A percentile compares a stretch with the other conserved stretches of the same genome.
These are phyloP conservation scores for Adelosebastes latens DNA, from an alignment of 2,797 vertebrate species.

Conservation along the genomic window DNA sequence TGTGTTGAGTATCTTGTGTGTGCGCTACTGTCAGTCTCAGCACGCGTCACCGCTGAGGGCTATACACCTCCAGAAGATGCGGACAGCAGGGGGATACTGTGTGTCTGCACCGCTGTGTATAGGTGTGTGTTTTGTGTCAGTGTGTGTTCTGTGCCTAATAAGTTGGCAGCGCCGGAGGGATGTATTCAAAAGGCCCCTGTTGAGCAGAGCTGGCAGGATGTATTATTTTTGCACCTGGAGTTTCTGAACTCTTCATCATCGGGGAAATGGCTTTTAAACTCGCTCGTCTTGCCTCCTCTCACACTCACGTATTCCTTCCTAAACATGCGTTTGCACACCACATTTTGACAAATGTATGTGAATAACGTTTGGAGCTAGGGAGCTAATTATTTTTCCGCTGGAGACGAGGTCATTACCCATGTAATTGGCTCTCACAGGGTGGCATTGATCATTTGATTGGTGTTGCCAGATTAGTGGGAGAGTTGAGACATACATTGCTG, in stretches of 20 bases:
- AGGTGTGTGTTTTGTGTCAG: conserved; percentile 16
- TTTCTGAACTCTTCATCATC: conserved; percentile 30
- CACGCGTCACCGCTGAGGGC: conserved; percentile 8
- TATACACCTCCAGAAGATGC: conserved; percentile 4
- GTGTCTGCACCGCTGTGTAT: conserved; percentile 1
- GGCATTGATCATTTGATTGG: conserved; percentile 44
- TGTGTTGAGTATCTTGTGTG: not conserved
- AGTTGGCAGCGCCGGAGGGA: conserved; percentile 13
- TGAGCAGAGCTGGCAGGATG: conserved; percentile 23
- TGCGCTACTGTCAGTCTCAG: not conserved
- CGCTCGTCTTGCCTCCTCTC: not conserved
- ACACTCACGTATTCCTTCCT: not conserved
- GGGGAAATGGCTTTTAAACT: conserved; percentile 24
- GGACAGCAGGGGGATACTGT: conserved; percentile 13
- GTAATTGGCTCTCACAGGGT: conserved; percentile 21
- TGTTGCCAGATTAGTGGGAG: not conserved
- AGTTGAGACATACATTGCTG: not conserved
- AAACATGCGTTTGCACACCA: not conserved
- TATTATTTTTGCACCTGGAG: not conserved
- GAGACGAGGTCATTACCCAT: conserved; percentile 18
- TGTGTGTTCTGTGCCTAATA: conserved; percentile 5
- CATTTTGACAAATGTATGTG: conserved; percentile 11
- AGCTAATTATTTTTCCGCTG: conserved; percentile 42
- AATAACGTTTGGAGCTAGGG: conserved; percentile 16
- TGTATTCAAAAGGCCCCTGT: conserved; percentile 25